These are phyloP conservation scores for Lagopus leucura DNA, from an alignment of 2,113 vertebrate species.

Conservation along the genomic window DNA sequence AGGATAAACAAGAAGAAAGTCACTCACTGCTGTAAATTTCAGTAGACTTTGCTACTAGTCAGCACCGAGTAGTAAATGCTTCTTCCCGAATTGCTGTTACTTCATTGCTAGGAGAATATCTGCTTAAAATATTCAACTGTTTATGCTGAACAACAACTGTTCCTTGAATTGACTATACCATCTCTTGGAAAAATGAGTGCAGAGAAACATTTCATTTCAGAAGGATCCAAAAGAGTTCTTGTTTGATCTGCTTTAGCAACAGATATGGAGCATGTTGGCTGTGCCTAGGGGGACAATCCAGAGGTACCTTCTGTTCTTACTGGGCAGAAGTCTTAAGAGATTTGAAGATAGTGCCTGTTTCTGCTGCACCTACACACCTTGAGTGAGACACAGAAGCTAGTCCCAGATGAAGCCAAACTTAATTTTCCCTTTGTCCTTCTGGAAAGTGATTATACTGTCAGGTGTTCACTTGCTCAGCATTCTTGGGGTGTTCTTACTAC, in stretches of 20 bases:
- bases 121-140: not conserved
- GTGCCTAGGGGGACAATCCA: not conserved
- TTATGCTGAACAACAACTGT: not conserved
- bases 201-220: not conserved
- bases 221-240: not conserved
- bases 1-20: slow-evolving; percentile 39
- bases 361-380: not conserved
- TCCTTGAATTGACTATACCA: not conserved
- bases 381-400: not conserved
- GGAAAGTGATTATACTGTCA: not conserved
- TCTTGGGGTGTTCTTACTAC: not conserved
- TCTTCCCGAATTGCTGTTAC: not conserved
- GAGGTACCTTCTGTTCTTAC: not conserved
- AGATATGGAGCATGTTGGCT: not conserved
- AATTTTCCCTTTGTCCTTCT: not conserved
- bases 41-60: not conserved
- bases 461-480: not conserved
- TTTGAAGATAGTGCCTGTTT: accelerated
- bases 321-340: not conserved
- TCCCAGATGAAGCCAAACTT: not conserved
- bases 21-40: slow-evolving; percentile 6
- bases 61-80: not conserved
- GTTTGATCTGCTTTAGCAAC: not conserved
- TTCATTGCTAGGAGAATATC: not conserved
- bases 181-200: not conserved